phyloP scores from a whole-genome alignment of 2,888 invertebrate species.

The Entomobrya proxima region DNA sequence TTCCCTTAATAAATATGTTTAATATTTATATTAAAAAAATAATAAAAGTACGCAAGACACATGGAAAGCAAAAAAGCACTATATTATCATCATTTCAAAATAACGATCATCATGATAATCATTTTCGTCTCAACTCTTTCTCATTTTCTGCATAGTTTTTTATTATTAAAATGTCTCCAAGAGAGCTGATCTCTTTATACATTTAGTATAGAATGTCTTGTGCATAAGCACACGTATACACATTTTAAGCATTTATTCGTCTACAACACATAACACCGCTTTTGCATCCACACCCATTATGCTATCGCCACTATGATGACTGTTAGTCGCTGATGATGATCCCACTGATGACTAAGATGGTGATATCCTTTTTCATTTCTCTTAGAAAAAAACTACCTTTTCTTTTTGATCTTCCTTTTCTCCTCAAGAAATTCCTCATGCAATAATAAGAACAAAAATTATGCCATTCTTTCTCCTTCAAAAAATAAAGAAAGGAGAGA shows the following conservation, averaged over 20 bases:
- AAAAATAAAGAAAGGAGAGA: constrained; percentile 3
- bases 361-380: constrained; percentile 45
- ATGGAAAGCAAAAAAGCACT: no score
- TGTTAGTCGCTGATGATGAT: constrained; percentile 36
- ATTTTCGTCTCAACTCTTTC: no score
- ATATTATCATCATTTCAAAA: constrained; percentile 26
- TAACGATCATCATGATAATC: no score
- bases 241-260: background rate
- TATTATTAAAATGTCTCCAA: constrained; percentile 48
- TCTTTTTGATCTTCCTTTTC: constrained; percentile 52
- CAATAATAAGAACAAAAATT: constrained; percentile 62
- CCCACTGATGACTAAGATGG: constrained; percentile 28
- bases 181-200: background rate
- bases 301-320: constrained; percentile 6
- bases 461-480: constrained; percentile 25
- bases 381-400: constrained; percentile 4
- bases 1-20: no score
- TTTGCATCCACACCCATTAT: background rate
- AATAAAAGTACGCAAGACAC: no score
- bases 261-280: background rate
- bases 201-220: background rate
- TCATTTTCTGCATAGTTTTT: no score
- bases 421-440: constrained; percentile 42
- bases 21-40: no score
- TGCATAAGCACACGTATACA: background rate